Evolutionary conservation across 2,113 vertebrate genomes (phyloP), one percentile per base, ranked within the genome.

Genomic region (Echinops telfairi): DNA sequence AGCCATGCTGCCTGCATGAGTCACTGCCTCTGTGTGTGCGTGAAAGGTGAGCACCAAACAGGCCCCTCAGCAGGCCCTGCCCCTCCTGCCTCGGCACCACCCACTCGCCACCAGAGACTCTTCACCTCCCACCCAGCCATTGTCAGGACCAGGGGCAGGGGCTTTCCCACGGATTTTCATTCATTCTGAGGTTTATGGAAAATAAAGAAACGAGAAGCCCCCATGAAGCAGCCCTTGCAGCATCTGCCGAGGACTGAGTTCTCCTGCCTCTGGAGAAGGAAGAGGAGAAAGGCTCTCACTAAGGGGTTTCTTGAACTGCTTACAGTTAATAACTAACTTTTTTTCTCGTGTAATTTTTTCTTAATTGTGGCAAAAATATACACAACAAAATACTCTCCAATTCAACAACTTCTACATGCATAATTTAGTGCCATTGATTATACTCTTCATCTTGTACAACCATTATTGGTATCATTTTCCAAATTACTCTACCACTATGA

Each of bases 1-100:
- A 98, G 98, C 98, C 98, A 98, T 97, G 96, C 97, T 95, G 98
- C 98, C 98, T 96, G 97, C 96, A 95, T 95, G 96, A 98, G 97
- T 97, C 92, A 96, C 89, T 92, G 92, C 87, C 93, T 60, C 85
- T 8, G 93, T 53, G 82, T 31, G 96, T 4, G 3, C 4, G 3
- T 1, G 7, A 23, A 12, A 86, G 96, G 98, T 96, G 40, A 5
- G 87, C 91, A 92, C 58, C 62, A 94, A 93, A 83, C 3, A 66
- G 77, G 71, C 84, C 10, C 2, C 64, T 80, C 9, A 9, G 66
- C 85, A 77, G 12, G 88, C 87, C 86, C 94, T 89, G 81, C 92
- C 87, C 29, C 79, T 73, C 4, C 64, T 17, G 91, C 94, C 90
- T 86, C 83, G 60, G 85, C 62, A 76, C 78, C 91, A 66, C 5